These are phyloP conservation scores for Sciurus niger DNA, from an alignment of 2,113 vertebrate species.

Conservation along the genomic window DNA sequence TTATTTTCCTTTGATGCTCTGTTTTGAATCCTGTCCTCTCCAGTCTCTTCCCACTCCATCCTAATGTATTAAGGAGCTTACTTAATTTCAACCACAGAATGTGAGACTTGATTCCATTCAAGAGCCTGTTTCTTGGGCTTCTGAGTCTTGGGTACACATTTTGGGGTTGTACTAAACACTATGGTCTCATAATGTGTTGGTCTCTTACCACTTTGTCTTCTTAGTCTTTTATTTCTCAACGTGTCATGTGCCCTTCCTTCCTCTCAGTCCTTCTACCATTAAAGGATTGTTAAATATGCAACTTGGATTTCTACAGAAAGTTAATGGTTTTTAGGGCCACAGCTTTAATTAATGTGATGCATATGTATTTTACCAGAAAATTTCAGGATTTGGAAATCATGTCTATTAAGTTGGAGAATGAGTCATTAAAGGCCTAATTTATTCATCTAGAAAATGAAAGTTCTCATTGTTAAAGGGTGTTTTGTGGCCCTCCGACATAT, in stretches of 20 bases:
- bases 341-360: background rate
- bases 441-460: background rate
- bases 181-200: background rate
- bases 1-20: background rate
- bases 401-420: background rate
- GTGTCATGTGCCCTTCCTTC: background rate
- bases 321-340: background rate
- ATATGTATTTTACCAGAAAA: background rate
- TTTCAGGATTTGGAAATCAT: background rate
- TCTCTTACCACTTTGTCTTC: background rate
- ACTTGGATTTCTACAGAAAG: background rate
- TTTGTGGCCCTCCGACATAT: background rate
- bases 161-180: background rate
- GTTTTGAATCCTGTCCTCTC: background rate
- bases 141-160: background rate
- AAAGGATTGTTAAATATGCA: slow-evolving; percentile 8
- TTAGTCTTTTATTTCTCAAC: background rate
- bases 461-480: background rate
- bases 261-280: background rate
- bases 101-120: background rate
- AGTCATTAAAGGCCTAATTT: background rate
- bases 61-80: background rate
- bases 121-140: background rate
- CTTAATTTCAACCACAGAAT: background rate
- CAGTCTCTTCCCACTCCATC: background rate